Evolutionary conservation across 2,888 invertebrate genomes (phyloP), one percentile per base, ranked within the genome.

Genomic region (Anticlea derivata): DNA sequence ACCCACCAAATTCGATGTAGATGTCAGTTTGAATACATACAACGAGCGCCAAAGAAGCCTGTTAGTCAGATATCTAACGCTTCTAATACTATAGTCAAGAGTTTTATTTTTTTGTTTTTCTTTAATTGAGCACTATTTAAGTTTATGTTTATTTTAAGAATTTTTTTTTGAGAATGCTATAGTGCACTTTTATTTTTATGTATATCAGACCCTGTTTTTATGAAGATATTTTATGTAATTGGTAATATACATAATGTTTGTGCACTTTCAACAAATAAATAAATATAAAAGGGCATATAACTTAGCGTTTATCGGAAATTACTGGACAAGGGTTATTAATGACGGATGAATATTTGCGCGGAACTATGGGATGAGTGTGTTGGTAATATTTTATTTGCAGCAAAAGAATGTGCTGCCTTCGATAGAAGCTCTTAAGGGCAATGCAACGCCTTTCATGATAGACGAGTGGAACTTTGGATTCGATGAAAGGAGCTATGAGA

Each of bases 301-400:
- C 1, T 43, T 70, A 10, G 55, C 51, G 6, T 26, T 40, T 0
- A 40, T 67, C 23, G 17, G 66, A 1, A 70, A 68, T 26, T 26
- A 51, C 11, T 67, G 68, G 66, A 29, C 49, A n/a, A 38, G 45
- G 8, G 12, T 51, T 2, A 51, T 49, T 23, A 40, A 23, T 4
- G 7, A 17, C 33, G 33, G 0, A 3, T 7, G 1, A 1, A 8
- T 2, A n/a, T 2, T 30, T 12, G 38, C 50, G 30, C 30, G 55
- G 0, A 59, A 50, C 10, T 55, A 59, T 13, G 53, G 45, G 0
- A 44, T 59, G 17, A 27, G 40, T 1, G 3, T 63, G 24, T 23
- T 69, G 7, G 50, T 59, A 0, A 50, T 68, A 43, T 68, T 70
- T 33, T 70, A 60, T 43, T 50, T 69, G 5, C 68, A 70, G 45